Evolutionary conservation across 2,888 invertebrate species (phyloP), one percentile per base, ranked within the genome.

Genomic region (Scelioninae gen. 2): DNA sequence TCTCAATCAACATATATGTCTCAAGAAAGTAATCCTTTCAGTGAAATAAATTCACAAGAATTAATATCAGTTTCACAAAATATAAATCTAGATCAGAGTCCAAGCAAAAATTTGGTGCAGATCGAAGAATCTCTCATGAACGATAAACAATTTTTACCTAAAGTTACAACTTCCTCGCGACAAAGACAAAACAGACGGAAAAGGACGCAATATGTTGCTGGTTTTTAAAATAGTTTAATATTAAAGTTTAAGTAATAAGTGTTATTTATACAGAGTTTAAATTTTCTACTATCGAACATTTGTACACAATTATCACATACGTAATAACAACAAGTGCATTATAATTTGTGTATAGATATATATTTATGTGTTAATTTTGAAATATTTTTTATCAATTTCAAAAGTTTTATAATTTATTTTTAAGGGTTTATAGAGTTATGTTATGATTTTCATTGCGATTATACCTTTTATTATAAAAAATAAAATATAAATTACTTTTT

Each of bases 31-130:
- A 57, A 50, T 39, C 52, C 31, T 48, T 73, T 15, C 77, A 78
- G 78, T 1, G 78, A 77, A 31, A 15, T 81, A 10, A 77, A 79
- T 28, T 72, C 78, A 13, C 82, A 83, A 65, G 83, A 84, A 73
- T 76, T 83, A 4, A 70, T 80, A 15, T 81, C 81, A 43, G 80
- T 81, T 2, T 82, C 84, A 13, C 75, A 75, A 63, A 61, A 67
- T n/a, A 0, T 57, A 15, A 15, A 31, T 6, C 2, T 6, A 0
- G 15, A 16, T 2, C 18, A 6, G 10, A 19, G 15, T 18, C 19
- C 41, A 35, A 13, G 10, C 39, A 7, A 7, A 3, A 43, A 2
- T 16, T 28, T 2, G 28, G 16, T 2, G 11, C 18, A 0, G 3
- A 45, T 58, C 31, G n/a, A 28, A 74, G 79, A 48, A n/a, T 2